Conservation (phyloP, 2,797 vertebrate genomes). For the Pseudochirops cupreus region DNA sequence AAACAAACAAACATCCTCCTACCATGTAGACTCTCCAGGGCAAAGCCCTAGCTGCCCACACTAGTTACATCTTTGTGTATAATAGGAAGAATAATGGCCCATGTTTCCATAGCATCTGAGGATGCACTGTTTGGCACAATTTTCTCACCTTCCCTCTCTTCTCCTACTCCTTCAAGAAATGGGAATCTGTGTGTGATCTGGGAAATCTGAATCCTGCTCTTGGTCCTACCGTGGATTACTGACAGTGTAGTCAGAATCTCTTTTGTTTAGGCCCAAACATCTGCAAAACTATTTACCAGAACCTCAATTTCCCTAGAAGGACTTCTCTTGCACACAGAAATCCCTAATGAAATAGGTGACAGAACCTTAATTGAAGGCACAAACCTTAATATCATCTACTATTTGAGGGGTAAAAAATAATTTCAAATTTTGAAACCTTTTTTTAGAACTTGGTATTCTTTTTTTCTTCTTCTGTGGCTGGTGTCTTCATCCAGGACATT, state of each 20-base stretch:
- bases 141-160: background rate
- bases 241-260: slow-evolving; percentile 14
- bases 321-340: slow-evolving; percentile 44
- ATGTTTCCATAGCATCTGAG: background rate
- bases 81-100: background rate
- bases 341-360: slow-evolving; percentile 18
- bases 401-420: slow-evolving; percentile 11
- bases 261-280: slow-evolving; percentile 48
- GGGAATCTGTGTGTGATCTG: background rate
- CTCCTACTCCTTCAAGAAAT: background rate
- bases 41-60: background rate
- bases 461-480: background rate
- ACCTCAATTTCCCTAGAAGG: slow-evolving; percentile 50
- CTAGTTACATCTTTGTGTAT: background rate
- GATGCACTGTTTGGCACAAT: background rate
- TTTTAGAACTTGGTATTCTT: slow-evolving; percentile 44
- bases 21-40: background rate
- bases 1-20: background rate
- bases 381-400: slow-evolving; percentile 17
- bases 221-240: slow-evolving; percentile 34
- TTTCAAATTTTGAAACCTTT: slow-evolving; percentile 48
- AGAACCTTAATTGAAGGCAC: slow-evolving; percentile 48
- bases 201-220: slow-evolving; percentile 12
- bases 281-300: slow-evolving; percentile 44
- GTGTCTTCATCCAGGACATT: background rate